Evolutionary conservation across 2,113 vertebrate species (phyloP).

Genomic region (Cisticola juncidis): DNA sequence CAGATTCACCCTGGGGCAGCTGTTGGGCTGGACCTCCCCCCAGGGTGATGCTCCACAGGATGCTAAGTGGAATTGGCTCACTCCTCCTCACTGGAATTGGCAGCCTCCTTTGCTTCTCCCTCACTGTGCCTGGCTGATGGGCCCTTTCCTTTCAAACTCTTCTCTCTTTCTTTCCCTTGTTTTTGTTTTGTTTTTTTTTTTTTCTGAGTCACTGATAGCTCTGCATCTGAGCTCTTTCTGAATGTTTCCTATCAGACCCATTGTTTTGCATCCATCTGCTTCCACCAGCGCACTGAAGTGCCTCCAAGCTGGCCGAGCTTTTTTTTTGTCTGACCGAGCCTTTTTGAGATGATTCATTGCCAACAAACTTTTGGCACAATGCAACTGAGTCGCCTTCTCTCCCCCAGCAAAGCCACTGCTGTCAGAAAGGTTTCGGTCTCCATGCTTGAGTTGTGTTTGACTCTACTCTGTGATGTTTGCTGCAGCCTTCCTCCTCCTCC

Average conservation of each 20-base stretch:
- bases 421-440: conserved; percentile 52
- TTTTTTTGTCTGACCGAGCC: background rate
- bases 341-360: conserved; percentile 33
- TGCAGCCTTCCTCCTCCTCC: background rate
- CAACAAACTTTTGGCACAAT: conserved; percentile 23
- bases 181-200: conserved; percentile 10
- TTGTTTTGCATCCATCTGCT: conserved; percentile 53
- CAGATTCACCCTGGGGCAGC: background rate
- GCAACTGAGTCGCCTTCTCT: background rate
- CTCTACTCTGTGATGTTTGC: conserved; percentile 52
- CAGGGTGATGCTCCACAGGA: background rate
- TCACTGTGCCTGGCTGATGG: conserved; percentile 36
- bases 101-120: conserved; percentile 55
- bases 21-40: background rate
- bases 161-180: background rate
- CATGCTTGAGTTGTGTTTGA: conserved; percentile 70
- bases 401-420: background rate
- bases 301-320: background rate
- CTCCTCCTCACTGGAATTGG: conserved; percentile 53
- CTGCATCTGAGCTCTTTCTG: conserved; percentile 19
- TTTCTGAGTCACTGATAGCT: background rate
- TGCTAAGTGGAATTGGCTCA: conserved; percentile 73
- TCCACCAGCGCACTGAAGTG: conserved; percentile 20
- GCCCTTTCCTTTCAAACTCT: conserved; percentile 38
- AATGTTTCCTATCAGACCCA: conserved; percentile 39